Percentiles rank a stretch among this genome's conserved stretches.
These are phyloP conservation scores for Colletes collaris DNA, from an alignment of 2,888 invertebrate species.

Conservation along the genomic window DNA sequence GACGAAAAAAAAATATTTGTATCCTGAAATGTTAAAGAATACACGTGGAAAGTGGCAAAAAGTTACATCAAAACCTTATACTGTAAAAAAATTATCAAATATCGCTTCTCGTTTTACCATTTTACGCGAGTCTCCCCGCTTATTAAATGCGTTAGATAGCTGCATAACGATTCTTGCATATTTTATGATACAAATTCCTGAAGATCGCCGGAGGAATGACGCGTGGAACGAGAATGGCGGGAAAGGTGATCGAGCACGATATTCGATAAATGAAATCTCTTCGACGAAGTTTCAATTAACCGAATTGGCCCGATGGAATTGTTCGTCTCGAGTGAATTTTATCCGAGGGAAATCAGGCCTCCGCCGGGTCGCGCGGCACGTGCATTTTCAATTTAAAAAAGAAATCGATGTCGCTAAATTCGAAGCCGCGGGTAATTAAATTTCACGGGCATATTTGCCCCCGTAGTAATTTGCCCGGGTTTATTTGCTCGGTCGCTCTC, in stretches of 20 bases:
- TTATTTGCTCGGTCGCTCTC: background rate
- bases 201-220: no score
- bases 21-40: no score
- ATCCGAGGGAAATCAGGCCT: conserved; percentile 13
- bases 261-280: conserved; percentile 4
- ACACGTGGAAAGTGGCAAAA: no score
- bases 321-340: conserved; percentile 14
- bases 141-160: no score
- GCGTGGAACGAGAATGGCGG: no score
- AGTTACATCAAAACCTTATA: no score
- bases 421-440: background rate
- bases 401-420: no score
- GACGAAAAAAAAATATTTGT: no score
- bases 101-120: no score
- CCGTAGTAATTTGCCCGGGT: background rate
- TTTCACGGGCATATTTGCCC: background rate
- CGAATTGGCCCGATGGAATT: conserved; percentile 5
- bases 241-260: background rate
- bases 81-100: no score
- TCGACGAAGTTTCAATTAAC: conserved; percentile 14
- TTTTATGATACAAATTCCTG: background rate
- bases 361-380: background rate
- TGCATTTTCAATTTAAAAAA: background rate
- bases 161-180: no score
- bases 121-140: no score